Percentiles rank a stretch among this genome's conserved stretches.
Conservation (phyloP, 2,113 vertebrate species). For the Nothoprocta pentlandii region DNA sequence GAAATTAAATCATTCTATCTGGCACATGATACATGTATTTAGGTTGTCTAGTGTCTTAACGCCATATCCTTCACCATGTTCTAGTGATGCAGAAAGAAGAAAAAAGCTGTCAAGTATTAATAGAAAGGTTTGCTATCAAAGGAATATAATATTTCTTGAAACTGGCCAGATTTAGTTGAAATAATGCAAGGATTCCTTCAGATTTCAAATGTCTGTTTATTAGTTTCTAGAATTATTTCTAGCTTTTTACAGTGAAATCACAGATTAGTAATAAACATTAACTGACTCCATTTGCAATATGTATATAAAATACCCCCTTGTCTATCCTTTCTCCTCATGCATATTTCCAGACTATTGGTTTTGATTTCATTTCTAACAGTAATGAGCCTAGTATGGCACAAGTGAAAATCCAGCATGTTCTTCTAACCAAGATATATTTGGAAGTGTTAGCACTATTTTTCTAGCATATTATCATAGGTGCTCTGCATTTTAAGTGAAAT, state of each 20-base stretch:
- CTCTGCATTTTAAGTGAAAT: neutral
- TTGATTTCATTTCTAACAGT: neutral
- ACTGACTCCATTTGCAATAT: neutral
- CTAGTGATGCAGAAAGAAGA: neutral
- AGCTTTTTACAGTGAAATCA: neutral
- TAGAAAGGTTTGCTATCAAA: neutral
- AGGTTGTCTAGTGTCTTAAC: neutral
- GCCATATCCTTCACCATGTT: neutral
- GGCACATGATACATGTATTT: neutral
- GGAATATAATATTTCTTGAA: neutral
- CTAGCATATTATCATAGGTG: neutral
- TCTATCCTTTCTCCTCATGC: neutral
- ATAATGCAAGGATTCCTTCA: neutral
- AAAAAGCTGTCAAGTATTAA: neutral
- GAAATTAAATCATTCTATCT: neutral
- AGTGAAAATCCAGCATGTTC: neutral
- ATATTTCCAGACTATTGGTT: neutral
- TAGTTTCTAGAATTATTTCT: neutral
- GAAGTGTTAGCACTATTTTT: neutral
- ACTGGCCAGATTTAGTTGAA: neutral
- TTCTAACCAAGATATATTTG: neutral
- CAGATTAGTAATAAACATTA: neutral
- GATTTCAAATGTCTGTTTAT: neutral
- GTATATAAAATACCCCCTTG: neutral
- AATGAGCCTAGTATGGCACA: neutral